Conservation (phyloP, 1,140 invertebrate species). For the Hypsibius dujardini region DNA sequence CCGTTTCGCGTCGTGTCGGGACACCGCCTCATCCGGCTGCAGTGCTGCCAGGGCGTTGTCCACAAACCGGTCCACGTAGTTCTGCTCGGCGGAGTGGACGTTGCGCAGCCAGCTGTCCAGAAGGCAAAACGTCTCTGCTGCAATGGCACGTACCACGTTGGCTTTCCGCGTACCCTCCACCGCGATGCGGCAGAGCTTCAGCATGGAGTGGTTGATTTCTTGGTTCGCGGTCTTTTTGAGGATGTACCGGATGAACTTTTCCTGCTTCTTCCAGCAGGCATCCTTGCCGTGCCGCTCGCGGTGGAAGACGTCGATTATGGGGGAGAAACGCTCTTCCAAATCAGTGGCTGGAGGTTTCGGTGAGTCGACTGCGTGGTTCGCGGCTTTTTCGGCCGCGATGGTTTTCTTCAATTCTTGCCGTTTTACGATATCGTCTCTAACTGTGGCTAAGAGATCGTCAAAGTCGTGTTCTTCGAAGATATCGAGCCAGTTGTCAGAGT, state of each 20-base stretch:
- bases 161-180: neutral
- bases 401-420: neutral
- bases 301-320: no score
- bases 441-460: neutral
- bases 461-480: neutral
- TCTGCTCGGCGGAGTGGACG: neutral
- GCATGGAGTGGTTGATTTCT: neutral
- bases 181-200: neutral
- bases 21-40: no score
- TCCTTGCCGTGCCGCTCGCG: neutral
- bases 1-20: no score
- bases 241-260: neutral
- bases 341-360: neutral
- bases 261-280: neutral
- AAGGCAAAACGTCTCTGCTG: neutral
- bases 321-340: neutral
- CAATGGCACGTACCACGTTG: neutral
- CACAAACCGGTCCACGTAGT: neutral
- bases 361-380: no score
- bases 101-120: neutral
- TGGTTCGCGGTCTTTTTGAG: neutral
- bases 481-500: neutral
- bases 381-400: no score
- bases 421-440: neutral
- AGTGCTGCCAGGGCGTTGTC: no score